These are phyloP conservation scores for Hyles lineata DNA, from an alignment of 2,888 invertebrate species.

Conservation along the genomic window DNA sequence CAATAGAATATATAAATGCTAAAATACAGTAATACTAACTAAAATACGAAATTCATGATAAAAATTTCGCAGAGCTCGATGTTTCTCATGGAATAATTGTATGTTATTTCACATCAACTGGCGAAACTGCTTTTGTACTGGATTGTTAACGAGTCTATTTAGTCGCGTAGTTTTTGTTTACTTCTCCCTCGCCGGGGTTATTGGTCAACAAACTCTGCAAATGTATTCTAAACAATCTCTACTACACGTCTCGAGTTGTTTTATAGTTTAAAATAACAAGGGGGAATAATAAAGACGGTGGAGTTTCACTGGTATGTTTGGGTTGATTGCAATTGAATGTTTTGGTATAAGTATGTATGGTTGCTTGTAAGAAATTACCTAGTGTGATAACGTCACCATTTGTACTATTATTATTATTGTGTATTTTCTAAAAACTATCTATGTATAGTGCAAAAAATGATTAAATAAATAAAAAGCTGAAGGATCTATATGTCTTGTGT, in stretches of 20 bases:
- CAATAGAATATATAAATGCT: no score
- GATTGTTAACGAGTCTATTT: not conserved
- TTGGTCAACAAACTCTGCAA: not conserved
- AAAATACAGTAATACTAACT: no score
- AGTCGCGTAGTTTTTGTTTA: slow-evolving; percentile 17
- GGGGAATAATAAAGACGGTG: not conserved
- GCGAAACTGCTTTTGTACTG: not conserved
- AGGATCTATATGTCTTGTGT: no score
- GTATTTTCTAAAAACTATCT: no score
- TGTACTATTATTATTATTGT: no score
- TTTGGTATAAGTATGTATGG: no score
- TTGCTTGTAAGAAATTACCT: no score
- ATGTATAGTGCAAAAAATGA: no score
- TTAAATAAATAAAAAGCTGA: no score
- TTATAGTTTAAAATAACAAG: not conserved
- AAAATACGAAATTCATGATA: not conserved
- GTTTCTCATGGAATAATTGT: not conserved
- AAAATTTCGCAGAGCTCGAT: not conserved
- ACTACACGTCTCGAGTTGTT: not conserved
- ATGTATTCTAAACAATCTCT: not conserved
- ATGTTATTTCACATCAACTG: not conserved
- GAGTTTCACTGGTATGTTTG: no score
- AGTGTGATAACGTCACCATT: no score
- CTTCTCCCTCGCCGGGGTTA: not conserved
- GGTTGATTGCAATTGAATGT: no score